Evolutionary conservation across 2,797 vertebrate species (phyloP).

Genomic region (Rhynchonycteris naso): DNA sequence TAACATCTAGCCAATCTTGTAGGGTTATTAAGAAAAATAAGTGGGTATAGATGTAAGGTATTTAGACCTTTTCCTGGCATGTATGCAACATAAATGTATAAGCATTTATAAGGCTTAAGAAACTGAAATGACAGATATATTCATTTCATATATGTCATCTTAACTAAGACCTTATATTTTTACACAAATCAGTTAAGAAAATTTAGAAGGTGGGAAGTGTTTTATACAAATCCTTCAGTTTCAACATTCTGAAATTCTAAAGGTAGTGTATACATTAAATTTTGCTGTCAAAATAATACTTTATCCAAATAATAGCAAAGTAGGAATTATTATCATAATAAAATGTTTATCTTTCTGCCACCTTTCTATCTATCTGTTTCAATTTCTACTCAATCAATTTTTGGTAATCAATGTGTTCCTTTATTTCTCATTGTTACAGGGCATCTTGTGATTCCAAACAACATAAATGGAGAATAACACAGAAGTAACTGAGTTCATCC

Average conservation of each 20-base stretch:
- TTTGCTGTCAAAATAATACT: background rate
- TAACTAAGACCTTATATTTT: background rate
- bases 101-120: background rate
- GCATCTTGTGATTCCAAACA: background rate
- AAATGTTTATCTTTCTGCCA: background rate
- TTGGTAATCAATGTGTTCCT: background rate
- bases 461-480: background rate
- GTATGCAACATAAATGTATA: background rate
- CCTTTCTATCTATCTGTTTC: background rate
- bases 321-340: background rate
- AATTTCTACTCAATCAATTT: background rate
- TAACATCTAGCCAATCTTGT: background rate
- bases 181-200: background rate
- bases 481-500: slow-evolving; percentile 15
- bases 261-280: background rate
- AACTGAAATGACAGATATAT: background rate
- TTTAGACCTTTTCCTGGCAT: background rate
- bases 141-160: background rate
- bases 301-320: background rate
- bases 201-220: background rate
- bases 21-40: background rate
- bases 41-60: background rate
- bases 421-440: background rate
- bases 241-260: background rate
- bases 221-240: background rate